Conservation (phyloP, 1,140 invertebrate genomes). For the Drosophila bipectinata region DNA sequence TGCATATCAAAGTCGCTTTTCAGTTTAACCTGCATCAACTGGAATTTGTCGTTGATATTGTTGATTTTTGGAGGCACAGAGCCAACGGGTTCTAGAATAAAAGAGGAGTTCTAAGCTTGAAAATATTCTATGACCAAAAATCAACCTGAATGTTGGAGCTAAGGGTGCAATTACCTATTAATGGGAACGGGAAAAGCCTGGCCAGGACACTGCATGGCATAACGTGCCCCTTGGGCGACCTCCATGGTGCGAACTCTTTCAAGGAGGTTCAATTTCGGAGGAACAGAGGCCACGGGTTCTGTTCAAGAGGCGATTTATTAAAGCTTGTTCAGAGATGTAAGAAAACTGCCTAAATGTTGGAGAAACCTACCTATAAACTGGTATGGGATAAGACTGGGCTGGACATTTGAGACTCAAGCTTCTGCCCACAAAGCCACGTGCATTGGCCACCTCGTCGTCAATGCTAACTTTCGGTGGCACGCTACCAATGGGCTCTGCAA, state of each 20-base stretch:
- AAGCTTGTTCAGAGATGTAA: not conserved
- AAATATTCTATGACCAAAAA: not conserved
- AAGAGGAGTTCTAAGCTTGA: not conserved
- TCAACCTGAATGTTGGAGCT: conserved; percentile 27
- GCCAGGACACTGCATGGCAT: conserved; percentile 87
- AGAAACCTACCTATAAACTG: conserved; percentile 86
- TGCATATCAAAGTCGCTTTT: conserved; percentile 85
- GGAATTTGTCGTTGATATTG: conserved; percentile 85
- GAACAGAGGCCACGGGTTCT: conserved; percentile 74
- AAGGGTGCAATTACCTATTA: conserved; percentile 86
- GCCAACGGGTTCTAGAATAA: conserved; percentile 88
- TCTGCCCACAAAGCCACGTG: conserved; percentile 77
- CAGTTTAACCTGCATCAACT: conserved; percentile 85
- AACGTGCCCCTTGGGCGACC: conserved; percentile 85
- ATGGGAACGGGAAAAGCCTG: conserved; percentile 88
- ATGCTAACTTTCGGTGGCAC: conserved; percentile 91
- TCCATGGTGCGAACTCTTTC: conserved; percentile 85
- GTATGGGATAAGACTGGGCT: conserved; percentile 88
- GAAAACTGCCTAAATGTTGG: conserved; percentile 59
- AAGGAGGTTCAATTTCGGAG: conserved; percentile 84
- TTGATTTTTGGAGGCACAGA: conserved; percentile 88
- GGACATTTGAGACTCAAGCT: conserved; percentile 87
- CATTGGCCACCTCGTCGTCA: conserved; percentile 89
- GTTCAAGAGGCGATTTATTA: not conserved
- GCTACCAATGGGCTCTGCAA: conserved; percentile 90